Base-by-base conservation (phyloP, 1,140 invertebrate genomes). In the Ooceraea biroi region DNA sequence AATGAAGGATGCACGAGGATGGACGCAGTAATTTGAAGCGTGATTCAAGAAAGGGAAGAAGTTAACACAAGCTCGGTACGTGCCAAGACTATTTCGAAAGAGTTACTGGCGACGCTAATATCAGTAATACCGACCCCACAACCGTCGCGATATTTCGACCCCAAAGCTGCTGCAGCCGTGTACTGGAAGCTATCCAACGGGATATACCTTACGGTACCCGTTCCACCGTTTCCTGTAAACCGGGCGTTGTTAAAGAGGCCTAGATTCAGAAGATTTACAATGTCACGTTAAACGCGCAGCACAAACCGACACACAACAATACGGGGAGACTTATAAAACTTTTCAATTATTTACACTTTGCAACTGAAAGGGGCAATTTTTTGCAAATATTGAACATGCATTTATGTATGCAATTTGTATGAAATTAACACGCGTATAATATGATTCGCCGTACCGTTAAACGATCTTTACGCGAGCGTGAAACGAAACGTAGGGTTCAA, bases 71-170 rank as follows among this genome's bases (percentile, higher is more conserved):
- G 63, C 27, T 27, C 27, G 66, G 71, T 83, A 88, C 76, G 90
- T 92, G 91, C 90, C 91, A 91, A 91, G 88, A 87, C 88, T 88
- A 89, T 92, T 92, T 86, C 80, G 76, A 86, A 90, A 91, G 90
- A 92, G 88, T 92, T 91, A 92, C 88, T 83, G 88, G 84, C 86
- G 86, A 92, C 88, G 88, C 89, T 92, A 91, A 92, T 92, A 91
- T 91, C 91, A 84, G 90, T 91, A 91, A 91, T 91, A 90, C 87
- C 84, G 72, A 83, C 73, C 83, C 77, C 90, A 77, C 88, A 88
- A 90, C 87, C 88, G 41, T 88, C 84, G 84, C 87, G 77, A 65
- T 87, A 89, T 88, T 88, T 80, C 83, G 72, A 83, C 58, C 80
- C 60, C 52, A 86, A 88, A 86, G 82, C 83, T 88, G 77, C 85